phyloP scores from a whole-genome alignment of 2,888 invertebrate genomes.

The Callinectes sapidus region DNA sequence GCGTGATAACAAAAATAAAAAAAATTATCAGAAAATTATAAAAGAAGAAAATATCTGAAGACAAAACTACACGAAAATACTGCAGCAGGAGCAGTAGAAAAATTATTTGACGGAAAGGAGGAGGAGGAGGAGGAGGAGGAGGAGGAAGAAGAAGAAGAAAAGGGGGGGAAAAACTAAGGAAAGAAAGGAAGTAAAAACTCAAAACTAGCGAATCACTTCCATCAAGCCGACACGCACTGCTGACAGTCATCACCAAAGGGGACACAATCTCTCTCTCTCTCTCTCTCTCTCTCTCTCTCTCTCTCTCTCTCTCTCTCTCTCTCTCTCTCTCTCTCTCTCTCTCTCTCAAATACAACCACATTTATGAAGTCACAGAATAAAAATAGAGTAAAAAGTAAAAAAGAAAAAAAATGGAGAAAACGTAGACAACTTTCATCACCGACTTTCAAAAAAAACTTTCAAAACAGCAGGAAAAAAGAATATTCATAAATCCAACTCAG shows the following conservation, averaged over 20 bases:
- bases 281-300: slow-evolving; percentile 1
- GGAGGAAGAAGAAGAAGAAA: not conserved
- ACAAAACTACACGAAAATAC: not conserved
- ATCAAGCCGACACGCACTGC: not conserved
- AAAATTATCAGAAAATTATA: not conserved
- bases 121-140: not conserved
- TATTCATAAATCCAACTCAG: not conserved
- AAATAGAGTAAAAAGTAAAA: not conserved
- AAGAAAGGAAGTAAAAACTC: not conserved
- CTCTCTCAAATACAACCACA: not conserved
- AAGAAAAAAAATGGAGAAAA: not conserved
- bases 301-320: slow-evolving; percentile 1
- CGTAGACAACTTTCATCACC: not conserved
- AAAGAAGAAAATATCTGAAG: not conserved
- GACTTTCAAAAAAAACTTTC: not conserved
- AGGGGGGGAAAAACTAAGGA: not conserved
- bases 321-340: slow-evolving; percentile 1
- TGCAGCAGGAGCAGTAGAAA: not conserved
- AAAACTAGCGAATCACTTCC: not conserved
- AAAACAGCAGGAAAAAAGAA: not conserved
- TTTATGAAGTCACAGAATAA: not conserved
- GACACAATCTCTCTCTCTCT: not conserved
- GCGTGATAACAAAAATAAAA: not conserved
- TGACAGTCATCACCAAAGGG: not conserved
- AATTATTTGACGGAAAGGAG: not conserved